Base-by-base conservation (phyloP, 2,797 vertebrate species). In the Sebastolobus alascanus region DNA sequence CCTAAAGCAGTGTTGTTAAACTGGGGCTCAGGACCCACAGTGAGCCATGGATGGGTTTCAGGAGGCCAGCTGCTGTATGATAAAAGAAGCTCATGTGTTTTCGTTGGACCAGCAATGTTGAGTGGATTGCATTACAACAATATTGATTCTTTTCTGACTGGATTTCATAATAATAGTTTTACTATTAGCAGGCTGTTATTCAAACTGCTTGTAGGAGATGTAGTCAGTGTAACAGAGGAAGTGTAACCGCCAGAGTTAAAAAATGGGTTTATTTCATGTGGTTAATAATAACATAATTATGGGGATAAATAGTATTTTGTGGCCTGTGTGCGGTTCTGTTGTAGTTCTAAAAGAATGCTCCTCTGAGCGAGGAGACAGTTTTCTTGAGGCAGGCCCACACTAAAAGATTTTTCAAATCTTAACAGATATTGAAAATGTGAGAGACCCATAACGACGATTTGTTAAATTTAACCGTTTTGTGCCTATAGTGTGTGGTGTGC, bases 1-100 rank as follows among this genome's bases (percentile, higher is more conserved):
- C 74, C 72, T 60, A 68, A 52, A 89, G 83, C 73, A 31, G 52
- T 55, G 63, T 54, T 80, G n/a, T 75, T 81, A 66, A 76, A 83
- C 60, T 59, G 5, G 13, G 37, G 59, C 79, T 83, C 70, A 43
- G 65, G 52, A 73, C 35, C 38, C 66, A 25, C 4, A 37, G 43
- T 40, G 35, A 82, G 68, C 61, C 70, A 9, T 33, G 29, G 20
- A 33, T 60, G 18, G 64, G 61, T 33, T 69, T 54, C 22, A 60
- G 50, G 29, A 79, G 56, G 38, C 60, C 3, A 16, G 0, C 25
- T 37, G 18, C 43, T 46, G 16, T 31, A 37, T 43, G 31, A 67
- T 64, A 33, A 60, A 61, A 60, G 38, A 71, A 71, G 14, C 54
- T 66, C 0, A 4, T 22, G 22, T 82, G 16, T 43, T 75, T 55